These are phyloP conservation scores for Epinotia demarniana DNA, from an alignment of 2,888 invertebrate species.

Conservation along the genomic window DNA sequence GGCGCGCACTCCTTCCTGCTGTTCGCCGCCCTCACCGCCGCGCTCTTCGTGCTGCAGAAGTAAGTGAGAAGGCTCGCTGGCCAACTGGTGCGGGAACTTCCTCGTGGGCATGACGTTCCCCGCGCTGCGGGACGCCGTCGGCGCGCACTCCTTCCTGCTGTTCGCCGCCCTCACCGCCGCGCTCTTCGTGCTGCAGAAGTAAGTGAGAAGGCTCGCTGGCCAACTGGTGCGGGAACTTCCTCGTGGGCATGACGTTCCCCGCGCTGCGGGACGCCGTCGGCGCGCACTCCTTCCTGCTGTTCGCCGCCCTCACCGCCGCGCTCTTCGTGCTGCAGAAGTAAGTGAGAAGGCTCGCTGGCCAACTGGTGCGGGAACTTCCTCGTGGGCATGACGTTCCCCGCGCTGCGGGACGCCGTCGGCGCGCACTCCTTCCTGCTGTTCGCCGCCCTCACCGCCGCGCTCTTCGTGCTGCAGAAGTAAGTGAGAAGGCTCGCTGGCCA, in stretches of 20 bases:
- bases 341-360: conserved; percentile 92
- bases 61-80: conserved; percentile 93
- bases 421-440: conserved; percentile 92
- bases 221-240: conserved; percentile 95
- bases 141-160: conserved; percentile 90
- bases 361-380: conserved; percentile 96
- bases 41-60: conserved; percentile 85
- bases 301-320: conserved; percentile 83
- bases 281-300: conserved; percentile 90
- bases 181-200: conserved; percentile 85
- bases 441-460: conserved; percentile 79
- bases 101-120: conserved; percentile 92
- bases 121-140: conserved; percentile 85
- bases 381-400: conserved; percentile 91
- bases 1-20: conserved; percentile 91
- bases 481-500: conserved; percentile 93
- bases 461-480: conserved; percentile 86
- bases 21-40: conserved; percentile 85
- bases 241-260: conserved; percentile 92
- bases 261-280: conserved; percentile 86
- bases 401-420: conserved; percentile 86
- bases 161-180: conserved; percentile 85
- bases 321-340: conserved; percentile 85
- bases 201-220: conserved; percentile 93
- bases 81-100: conserved; percentile 96